A percentile compares a stretch with the other conserved stretches of the same genome.
These are phyloP conservation scores for Whitmania pigra DNA, from an alignment of 1,140 invertebrate species.

Conservation along the genomic window DNA sequence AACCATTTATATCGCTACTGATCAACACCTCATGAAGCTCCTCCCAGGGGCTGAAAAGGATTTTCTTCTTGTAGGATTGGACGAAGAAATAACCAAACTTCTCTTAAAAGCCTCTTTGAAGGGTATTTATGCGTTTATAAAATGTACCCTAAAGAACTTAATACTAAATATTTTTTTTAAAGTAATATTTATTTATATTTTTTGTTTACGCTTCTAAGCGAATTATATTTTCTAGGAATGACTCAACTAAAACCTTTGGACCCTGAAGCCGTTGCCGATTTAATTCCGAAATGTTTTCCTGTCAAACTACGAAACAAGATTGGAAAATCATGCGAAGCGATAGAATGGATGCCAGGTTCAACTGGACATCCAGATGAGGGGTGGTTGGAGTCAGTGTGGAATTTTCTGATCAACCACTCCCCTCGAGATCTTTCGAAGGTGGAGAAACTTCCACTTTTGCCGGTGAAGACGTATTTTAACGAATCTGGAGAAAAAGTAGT, in stretches of 20 bases:
- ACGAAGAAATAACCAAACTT: slow-evolving; percentile 18
- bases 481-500: background rate
- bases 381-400: slow-evolving; percentile 23
- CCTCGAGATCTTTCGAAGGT: slow-evolving; percentile 16
- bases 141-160: background rate
- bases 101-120: slow-evolving; percentile 18
- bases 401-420: slow-evolving; percentile 11
- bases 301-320: slow-evolving; percentile 12
- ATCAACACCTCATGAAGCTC: slow-evolving; percentile 1
- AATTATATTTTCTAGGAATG: slow-evolving; percentile 20
- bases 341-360: slow-evolving; percentile 20
- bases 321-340: background rate
- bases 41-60: slow-evolving; percentile 22
- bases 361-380: slow-evolving; percentile 14
- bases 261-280: background rate
- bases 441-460: slow-evolving; percentile 20
- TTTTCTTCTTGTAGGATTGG: slow-evolving; percentile 18
- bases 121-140: slow-evolving; percentile 9
- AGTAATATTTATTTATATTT: too few relatives aligned
- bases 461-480: background rate
- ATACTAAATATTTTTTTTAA: too few relatives aligned
- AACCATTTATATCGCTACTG: slow-evolving; percentile 20
- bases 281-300: slow-evolving; percentile 21
- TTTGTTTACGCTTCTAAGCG: background rate
- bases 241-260: slow-evolving; percentile 22